Conservation (phyloP, 1,140 invertebrate species). For the Oppia nitens region DNA sequence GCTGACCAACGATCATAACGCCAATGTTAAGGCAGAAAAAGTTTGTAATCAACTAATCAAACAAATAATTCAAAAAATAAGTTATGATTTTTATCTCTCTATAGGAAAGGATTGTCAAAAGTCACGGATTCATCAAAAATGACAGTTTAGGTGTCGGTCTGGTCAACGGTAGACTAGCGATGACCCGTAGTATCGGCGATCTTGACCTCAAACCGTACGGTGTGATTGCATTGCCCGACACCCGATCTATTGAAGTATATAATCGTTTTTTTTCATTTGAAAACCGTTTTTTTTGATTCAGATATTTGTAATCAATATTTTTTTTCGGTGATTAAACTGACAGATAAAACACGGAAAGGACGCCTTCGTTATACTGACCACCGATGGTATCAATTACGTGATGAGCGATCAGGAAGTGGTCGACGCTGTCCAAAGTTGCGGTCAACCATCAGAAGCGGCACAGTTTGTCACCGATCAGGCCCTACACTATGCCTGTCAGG, state of each 20-base stretch:
- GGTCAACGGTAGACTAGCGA: slow-evolving; percentile 35
- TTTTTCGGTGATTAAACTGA: background rate
- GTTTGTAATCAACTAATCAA: slow-evolving; percentile 19
- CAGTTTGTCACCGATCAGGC: slow-evolving; percentile 35
- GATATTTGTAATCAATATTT: too few relatives aligned
- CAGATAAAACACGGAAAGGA: slow-evolving; percentile 38
- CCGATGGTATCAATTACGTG: slow-evolving; percentile 37
- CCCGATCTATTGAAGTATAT: slow-evolving; percentile 29
- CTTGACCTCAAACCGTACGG: slow-evolving; percentile 37
- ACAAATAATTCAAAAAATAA: background rate
- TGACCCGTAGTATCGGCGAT: slow-evolving; percentile 42
- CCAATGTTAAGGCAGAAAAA: slow-evolving; percentile 30
- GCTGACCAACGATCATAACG: slow-evolving; percentile 36
- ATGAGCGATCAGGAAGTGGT: slow-evolving; percentile 37
- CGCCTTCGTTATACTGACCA: slow-evolving; percentile 36
- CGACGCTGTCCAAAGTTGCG: slow-evolving; percentile 32
- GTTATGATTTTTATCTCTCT: background rate
- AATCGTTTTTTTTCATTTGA: background rate
- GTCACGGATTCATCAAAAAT: slow-evolving; percentile 26
- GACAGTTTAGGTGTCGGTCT: slow-evolving; percentile 32
- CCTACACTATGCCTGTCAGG: slow-evolving; percentile 36
- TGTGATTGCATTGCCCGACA: slow-evolving; percentile 35
- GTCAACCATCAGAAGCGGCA: slow-evolving; percentile 33
- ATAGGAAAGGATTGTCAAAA: slow-evolving; percentile 26
- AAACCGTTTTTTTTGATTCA: slow-evolving; percentile 15